These are phyloP conservation scores for Canis aureus DNA, from an alignment of 2,113 vertebrate genomes.

Conservation along the genomic window DNA sequence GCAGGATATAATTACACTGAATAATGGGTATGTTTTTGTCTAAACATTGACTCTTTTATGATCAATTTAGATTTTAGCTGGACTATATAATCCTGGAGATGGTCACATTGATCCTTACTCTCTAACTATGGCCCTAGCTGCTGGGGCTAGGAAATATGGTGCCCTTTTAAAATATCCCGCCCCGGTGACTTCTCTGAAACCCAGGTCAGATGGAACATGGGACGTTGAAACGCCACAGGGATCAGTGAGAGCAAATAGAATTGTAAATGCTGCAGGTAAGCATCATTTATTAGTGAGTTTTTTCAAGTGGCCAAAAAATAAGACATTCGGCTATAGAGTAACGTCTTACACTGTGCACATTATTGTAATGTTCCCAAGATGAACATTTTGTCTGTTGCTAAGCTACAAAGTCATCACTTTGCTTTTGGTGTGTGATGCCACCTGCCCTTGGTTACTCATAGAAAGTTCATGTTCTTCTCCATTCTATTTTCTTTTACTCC, in stretches of 20 bases:
- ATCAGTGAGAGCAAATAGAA: conserved; percentile 91
- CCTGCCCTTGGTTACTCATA: background rate
- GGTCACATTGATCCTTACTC: conserved; percentile 99
- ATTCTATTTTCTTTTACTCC: background rate
- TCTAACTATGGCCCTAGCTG: conserved; percentile 97
- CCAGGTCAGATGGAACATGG: conserved; percentile 93
- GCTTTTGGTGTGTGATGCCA: too few relatives aligned
- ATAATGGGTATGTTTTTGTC: background rate
- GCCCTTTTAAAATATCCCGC: conserved; percentile 95
- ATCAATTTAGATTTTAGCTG: conserved; percentile 93
- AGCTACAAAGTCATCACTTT: background rate
- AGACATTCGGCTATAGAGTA: background rate
- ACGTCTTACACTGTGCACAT: background rate
- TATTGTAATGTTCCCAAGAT: background rate
- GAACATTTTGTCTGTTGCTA: background rate
- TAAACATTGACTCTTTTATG: conserved; percentile 57
- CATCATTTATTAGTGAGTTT: background rate
- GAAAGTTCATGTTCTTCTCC: background rate
- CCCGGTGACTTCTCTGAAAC: conserved; percentile 91
- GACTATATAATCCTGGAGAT: conserved; percentile 96
- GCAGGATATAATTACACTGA: background rate
- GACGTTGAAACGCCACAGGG: conserved; percentile 95
- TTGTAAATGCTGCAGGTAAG: conserved; percentile 96
- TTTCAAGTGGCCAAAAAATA: background rate
- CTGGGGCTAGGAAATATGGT: conserved; percentile 96